Conservation (phyloP, 2,888 invertebrate species). For the Furcula furcula region DNA sequence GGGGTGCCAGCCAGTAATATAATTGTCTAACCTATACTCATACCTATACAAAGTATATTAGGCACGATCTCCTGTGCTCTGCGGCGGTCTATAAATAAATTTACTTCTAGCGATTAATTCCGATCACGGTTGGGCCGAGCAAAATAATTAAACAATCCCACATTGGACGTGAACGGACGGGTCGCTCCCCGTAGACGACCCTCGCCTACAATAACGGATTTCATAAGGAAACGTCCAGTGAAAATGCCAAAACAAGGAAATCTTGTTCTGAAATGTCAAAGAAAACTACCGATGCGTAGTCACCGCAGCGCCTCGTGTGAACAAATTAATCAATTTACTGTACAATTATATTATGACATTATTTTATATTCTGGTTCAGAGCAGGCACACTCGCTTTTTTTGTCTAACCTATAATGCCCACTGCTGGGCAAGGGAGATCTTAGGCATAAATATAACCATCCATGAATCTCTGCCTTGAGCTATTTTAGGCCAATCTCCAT, state of each 20-base stretch:
- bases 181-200: conserved; percentile 50
- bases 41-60: conserved; percentile 18
- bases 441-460: too few species aligned
- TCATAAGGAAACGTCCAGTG: conserved; percentile 47
- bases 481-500: too few species aligned
- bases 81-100: conserved; percentile 48
- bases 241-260: conserved; percentile 41
- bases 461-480: too few species aligned
- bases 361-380: too few species aligned
- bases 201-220: conserved; percentile 54
- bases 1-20: conserved; percentile 10
- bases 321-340: conserved; percentile 26
- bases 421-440: too few species aligned
- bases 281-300: conserved; percentile 31
- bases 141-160: conserved; percentile 77
- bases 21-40: conserved; percentile 7
- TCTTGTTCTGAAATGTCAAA: conserved; percentile 38
- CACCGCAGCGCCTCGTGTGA: conserved; percentile 19
- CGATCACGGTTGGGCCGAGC: conserved; percentile 62
- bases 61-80: conserved; percentile 20
- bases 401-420: neutral
- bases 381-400: too few species aligned
- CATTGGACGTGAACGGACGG: conserved; percentile 48
- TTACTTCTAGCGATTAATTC: conserved; percentile 64
- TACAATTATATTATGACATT: too few species aligned